Conservation (phyloP, 2,797 vertebrate genomes). For the Phoebastria nigripes region DNA sequence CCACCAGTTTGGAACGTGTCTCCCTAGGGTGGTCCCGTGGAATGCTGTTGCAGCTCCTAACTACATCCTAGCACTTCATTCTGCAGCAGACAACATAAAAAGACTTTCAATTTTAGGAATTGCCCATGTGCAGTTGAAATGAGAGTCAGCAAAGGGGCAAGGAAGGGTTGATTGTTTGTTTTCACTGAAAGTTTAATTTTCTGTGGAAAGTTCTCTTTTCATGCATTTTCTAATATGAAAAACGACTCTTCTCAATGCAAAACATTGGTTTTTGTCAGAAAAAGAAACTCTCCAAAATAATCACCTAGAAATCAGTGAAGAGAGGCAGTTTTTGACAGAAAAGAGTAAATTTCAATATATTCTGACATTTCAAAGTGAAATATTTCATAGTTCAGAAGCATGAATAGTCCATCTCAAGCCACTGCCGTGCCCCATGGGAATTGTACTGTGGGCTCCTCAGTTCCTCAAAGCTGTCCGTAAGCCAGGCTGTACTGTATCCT, state of each 20-base stretch:
- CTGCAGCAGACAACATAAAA: background rate
- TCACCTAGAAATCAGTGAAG: background rate
- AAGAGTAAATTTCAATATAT: background rate
- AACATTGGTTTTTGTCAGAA: background rate
- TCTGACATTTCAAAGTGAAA: background rate
- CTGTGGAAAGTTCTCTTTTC: background rate
- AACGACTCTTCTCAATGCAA: background rate
- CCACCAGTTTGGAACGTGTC: background rate
- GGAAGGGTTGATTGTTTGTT: background rate
- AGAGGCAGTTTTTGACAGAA: background rate
- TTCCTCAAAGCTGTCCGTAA: background rate
- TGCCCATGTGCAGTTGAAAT: rapidly evolving
- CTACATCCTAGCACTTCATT: background rate
- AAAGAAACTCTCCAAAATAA: background rate
- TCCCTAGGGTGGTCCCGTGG: background rate
- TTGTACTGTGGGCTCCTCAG: background rate
- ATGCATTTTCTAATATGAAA: background rate
- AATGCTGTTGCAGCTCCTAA: background rate
- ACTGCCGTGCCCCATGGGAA: background rate
- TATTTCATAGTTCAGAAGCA: background rate
- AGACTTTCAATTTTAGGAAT: background rate
- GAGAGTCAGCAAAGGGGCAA: background rate
- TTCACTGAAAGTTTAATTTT: background rate
- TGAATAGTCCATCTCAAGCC: background rate
- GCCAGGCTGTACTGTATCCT: background rate